Evolutionary conservation across 2,797 vertebrate genomes (phyloP), one percentile per base, ranked within the genome.

Genomic region (Pseudotriccus pelzelni): DNA sequence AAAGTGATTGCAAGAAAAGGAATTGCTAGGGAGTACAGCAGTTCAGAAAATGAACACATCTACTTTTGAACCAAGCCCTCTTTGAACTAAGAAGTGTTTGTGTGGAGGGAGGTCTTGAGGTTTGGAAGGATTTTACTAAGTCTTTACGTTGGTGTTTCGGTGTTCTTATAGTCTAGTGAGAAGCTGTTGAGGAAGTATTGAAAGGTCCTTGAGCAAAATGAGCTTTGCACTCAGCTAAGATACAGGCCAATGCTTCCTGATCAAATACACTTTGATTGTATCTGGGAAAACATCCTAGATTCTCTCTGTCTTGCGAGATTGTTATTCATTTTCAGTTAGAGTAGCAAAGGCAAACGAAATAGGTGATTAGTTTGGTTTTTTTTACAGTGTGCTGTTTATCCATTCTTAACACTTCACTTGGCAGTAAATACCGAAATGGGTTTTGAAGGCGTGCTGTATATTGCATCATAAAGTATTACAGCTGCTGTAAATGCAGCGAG

Each of bases 401-500:
- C 67, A 37, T 93, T 89, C 91, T 88, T 92, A 91, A 88, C 79
- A 53, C 69, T 94, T 50, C 24, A 8, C 69, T 93, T 88, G 69
- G 69, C 74, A 90, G 47, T 94, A 91, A 96, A 91, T 76, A 75
- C 46, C 2, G 4, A 81, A 85, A 78, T 81, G 52, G 43, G n/a
- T 90, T 92, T 95, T 84, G 85, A 95, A 91, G 80, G 58, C 4
- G 0, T 21, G 67, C 89, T 76, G 22, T 92, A 78, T 76, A 84
- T 81, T 93, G 92, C 91, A 85, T 83, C 90, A 80, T 95, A 92
- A 95, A 96, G 73, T 52, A 27, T 91, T 91, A 89, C 69, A 88
- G 79, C 79, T 1, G 4, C 84, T 69, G 64, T 85, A 88, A 92
- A 60, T 52, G 84, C 62, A n/a, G 82, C 0, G 19, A 37, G 66